Evolutionary conservation across 2,797 vertebrate species (phyloP).

Genomic region (Oreortyx pictus): DNA sequence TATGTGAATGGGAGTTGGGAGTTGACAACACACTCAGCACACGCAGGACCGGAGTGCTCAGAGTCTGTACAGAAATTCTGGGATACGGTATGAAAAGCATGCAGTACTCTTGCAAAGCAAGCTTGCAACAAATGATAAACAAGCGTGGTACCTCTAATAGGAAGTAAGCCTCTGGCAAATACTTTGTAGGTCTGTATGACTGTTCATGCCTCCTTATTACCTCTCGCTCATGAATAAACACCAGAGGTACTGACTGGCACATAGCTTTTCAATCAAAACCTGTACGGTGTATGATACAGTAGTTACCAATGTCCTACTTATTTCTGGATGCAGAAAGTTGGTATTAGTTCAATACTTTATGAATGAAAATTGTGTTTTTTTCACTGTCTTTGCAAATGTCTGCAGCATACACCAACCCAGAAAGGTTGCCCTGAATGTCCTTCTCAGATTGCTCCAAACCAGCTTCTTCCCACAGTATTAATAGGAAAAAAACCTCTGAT

Average conservation of each 20-base stretch:
- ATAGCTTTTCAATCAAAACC: neutral
- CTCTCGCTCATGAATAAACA: constrained; percentile 11
- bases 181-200: neutral
- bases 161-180: neutral
- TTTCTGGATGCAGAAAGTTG: constrained; percentile 45
- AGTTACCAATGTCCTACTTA: constrained; percentile 12
- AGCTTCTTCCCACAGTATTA: neutral
- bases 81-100: neutral
- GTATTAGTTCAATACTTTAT: constrained; percentile 60
- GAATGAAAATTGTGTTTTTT: constrained; percentile 56
- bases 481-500: neutral
- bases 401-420: neutral
- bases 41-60: neutral
- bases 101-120: neutral
- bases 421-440: neutral
- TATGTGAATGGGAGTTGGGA: neutral
- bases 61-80: neutral
- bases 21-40: neutral
- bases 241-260: neutral
- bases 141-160: neutral
- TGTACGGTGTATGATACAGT: constrained; percentile 45
- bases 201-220: neutral
- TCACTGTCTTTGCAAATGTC: constrained; percentile 16
- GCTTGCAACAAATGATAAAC: neutral
- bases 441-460: neutral